A percentile compares a stretch with the other conserved stretches of the same genome.
phyloP scores from a whole-genome alignment of 2,113 vertebrate species.

The Helogale parvula region DNA sequence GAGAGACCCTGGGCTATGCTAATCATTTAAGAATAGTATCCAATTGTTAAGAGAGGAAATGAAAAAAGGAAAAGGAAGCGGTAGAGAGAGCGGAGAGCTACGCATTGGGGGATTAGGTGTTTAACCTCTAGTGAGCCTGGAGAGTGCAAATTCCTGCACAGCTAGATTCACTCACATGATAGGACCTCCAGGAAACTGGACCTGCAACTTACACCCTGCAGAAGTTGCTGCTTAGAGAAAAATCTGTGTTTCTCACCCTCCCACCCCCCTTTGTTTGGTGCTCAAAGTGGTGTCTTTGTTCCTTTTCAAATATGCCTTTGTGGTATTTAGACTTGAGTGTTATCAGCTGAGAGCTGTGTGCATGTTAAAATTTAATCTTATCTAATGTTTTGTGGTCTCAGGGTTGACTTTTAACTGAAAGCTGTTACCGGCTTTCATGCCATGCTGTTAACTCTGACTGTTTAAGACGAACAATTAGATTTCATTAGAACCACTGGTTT shows the following conservation, averaged over 20 bases:
- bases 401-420: slow-evolving; percentile 72
- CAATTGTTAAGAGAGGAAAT: slow-evolving; percentile 61
- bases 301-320: slow-evolving; percentile 37
- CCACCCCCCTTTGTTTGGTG: neutral
- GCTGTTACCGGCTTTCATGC: slow-evolving; percentile 55
- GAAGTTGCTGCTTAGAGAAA: slow-evolving; percentile 66
- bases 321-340: slow-evolving; percentile 51
- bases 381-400: slow-evolving; percentile 46
- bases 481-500: slow-evolving; percentile 70
- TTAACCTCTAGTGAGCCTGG: slow-evolving; percentile 27
- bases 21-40: slow-evolving; percentile 25
- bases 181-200: slow-evolving; percentile 53
- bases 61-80: slow-evolving; percentile 25
- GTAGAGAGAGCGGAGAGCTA: neutral
- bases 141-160: slow-evolving; percentile 56
- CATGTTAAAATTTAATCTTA: slow-evolving; percentile 70
- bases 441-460: slow-evolving; percentile 61
- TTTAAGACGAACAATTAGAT: slow-evolving; percentile 67
- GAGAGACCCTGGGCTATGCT: neutral
- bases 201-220: slow-evolving; percentile 30
- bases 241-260: slow-evolving; percentile 30
- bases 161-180: slow-evolving; percentile 60
- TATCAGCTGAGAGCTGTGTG: slow-evolving; percentile 61
- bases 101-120: slow-evolving; percentile 55
- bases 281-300: neutral